These are phyloP conservation scores for Orthosia gracilis DNA, from an alignment of 2,888 invertebrate species.

Conservation along the genomic window DNA sequence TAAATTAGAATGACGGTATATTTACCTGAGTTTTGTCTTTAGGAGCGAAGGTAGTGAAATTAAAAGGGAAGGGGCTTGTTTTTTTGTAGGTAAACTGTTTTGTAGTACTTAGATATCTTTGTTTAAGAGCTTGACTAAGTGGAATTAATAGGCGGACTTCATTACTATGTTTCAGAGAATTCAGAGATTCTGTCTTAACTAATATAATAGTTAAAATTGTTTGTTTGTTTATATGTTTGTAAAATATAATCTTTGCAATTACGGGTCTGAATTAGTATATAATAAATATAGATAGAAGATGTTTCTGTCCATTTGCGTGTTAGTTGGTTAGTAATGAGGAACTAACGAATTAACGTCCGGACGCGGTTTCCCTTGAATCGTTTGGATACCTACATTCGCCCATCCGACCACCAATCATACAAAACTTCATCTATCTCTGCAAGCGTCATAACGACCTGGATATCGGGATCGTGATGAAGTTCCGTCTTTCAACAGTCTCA, in stretches of 20 bases:
- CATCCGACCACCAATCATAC: neutral
- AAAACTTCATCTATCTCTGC: conserved; percentile 26
- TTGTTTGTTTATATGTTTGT: too few species aligned
- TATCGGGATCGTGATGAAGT: conserved; percentile 55
- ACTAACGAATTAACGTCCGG: neutral
- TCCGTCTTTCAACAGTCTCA: conserved; percentile 30
- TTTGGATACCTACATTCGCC: neutral
- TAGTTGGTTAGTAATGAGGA: neutral
- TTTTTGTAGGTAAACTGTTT: neutral
- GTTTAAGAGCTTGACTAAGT: neutral
- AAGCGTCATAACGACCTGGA: conserved; percentile 14
- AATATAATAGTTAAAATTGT: too few species aligned
- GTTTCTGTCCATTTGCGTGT: too few species aligned
- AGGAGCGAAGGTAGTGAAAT: neutral
- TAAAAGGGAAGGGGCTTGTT: neutral
- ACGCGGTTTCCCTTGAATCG: too few species aligned
- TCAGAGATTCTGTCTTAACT: neutral
- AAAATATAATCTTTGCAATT: too few species aligned
- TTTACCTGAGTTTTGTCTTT: conserved; percentile 45
- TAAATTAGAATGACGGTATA: conserved; percentile 25
- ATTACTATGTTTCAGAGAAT: neutral
- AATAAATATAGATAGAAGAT: too few species aligned
- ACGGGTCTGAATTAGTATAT: too few species aligned
- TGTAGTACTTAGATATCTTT: neutral
- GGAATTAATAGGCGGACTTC: neutral